Base-by-base conservation (phyloP, 92 coral and sea anemone genomes). In the Palythoa grandis region DNA sequence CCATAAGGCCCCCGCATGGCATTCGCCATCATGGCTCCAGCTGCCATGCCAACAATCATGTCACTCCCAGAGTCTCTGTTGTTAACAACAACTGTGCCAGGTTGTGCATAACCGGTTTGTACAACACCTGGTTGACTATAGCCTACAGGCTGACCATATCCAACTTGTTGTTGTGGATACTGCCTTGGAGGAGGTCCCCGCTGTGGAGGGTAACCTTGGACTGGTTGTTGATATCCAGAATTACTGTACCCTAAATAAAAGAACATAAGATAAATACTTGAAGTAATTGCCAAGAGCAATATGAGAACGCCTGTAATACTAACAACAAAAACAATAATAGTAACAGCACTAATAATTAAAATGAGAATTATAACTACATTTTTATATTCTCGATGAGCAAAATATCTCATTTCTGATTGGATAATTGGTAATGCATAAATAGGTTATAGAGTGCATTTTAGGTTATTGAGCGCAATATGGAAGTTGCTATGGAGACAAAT, bases 31-130 rank as follows among this genome's bases (percentile, higher is more conserved):
- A 92, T 94, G 12, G 99, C 99, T 80, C 99, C 99, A 43, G 96
- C 97, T 72, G 99, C 99, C 98, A 95, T 93, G 72, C 99, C 99
- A 39, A 95, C 95, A 48, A 96, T 74, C 83, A 96, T 92, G 87
- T 96, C 95, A 6, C 93, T 91, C 1, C 94, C 94, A 8, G 89
- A 90, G 73, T 92, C 95, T 52, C 94, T 89, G 77, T 95, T 90
- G 66, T 93, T 93, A 5, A 94, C 97, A 2, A 96, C 95, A 38
- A 96, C 98, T 7, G 94, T 87, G 54, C 85, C 87, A 52, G 99
- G 96, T 82, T 96, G 98, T 22, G 90, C 93, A 15, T 83, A 83
- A 70, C 87, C 83, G 11, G 82, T 80, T 76, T 73, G 90, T 22
- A 77, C 86, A 5, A 87, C 88, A 2, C 83, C 91, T 58, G 90